Percentiles rank a stretch among this genome's conserved stretches.
Evolutionary conservation across 2,888 invertebrate genomes (phyloP).

Genomic region (Nephrocerus scutellatus): DNA sequence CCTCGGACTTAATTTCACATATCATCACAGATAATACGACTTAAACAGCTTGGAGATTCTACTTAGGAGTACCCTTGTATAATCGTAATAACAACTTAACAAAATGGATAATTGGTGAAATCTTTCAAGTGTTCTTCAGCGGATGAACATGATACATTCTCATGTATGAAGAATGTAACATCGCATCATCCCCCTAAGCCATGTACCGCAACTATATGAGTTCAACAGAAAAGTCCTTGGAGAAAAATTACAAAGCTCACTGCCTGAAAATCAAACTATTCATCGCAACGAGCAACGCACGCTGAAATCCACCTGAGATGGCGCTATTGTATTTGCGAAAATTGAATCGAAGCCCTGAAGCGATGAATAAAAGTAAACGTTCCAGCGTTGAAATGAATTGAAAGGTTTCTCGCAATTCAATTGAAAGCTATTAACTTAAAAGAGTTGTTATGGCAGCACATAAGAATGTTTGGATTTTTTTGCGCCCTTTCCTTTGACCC

Average conservation of each 20-base stretch:
- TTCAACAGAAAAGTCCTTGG: too few species aligned
- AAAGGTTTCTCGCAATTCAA: too few species aligned
- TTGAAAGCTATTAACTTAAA: slow-evolving; percentile 25
- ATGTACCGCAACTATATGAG: too few species aligned
- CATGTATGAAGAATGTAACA: slow-evolving; percentile 11
- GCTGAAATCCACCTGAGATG: too few species aligned
- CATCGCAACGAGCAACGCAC: too few species aligned
- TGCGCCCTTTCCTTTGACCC: too few species aligned
- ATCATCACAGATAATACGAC: not conserved
- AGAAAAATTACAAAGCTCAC: too few species aligned
- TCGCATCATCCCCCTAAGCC: too few species aligned
- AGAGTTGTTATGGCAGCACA: slow-evolving; percentile 28
- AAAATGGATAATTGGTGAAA: slow-evolving; percentile 3
- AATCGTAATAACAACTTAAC: not conserved
- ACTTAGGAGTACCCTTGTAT: not conserved
- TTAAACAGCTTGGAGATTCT: not conserved
- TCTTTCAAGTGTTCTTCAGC: slow-evolving; percentile 19
- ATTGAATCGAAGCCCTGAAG: slow-evolving; percentile 29
- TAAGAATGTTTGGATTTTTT: too few species aligned
- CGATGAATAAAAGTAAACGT: slow-evolving; percentile 28
- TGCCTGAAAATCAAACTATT: too few species aligned
- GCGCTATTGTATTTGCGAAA: slow-evolving; percentile 22
- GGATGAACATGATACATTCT: not conserved
- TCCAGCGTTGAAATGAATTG: too few species aligned
- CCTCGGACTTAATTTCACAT: not conserved